Evolutionary conservation across 2,797 vertebrate genomes (phyloP).

Genomic region (Phrynocephalus vlangalii): DNA sequence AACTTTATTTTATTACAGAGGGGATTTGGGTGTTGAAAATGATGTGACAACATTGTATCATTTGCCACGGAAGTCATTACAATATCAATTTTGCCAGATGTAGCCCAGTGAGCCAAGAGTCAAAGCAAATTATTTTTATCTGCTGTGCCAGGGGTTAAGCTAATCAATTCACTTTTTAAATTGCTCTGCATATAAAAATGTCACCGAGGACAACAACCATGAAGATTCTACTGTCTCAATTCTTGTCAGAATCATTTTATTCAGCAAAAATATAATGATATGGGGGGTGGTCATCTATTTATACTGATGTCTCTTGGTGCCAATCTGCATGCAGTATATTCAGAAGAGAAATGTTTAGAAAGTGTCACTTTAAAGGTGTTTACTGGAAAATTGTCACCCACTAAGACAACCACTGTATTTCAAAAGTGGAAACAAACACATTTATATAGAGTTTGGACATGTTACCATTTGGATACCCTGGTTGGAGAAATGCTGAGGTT

Average conservation of each 20-base stretch:
- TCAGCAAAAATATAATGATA: slow-evolving; percentile 15
- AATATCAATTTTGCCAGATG: slow-evolving; percentile 59
- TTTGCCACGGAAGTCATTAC: slow-evolving; percentile 56
- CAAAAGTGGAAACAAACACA: background rate
- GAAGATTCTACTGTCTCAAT: slow-evolving; percentile 16
- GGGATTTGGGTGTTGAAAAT: slow-evolving; percentile 42
- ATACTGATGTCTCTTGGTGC: slow-evolving; percentile 18
- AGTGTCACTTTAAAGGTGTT: background rate
- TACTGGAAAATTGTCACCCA: background rate
- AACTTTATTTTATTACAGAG: slow-evolving; percentile 40
- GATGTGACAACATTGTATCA: background rate
- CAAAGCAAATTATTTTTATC: slow-evolving; percentile 61
- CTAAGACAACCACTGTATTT: background rate
- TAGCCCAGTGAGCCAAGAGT: slow-evolving; percentile 47
- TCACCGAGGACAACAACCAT: slow-evolving; percentile 23
- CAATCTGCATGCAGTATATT: background rate
- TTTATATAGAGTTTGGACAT: background rate
- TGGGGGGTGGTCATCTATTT: background rate
- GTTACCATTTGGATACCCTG: no score
- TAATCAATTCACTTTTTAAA: slow-evolving; percentile 48
- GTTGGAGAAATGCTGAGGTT: no score
- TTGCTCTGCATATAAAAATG: slow-evolving; percentile 49
- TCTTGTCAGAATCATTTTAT: slow-evolving; percentile 37
- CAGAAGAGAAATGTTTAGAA: background rate
- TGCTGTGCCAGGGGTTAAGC: slow-evolving; percentile 50